Evolutionary conservation across 2,888 invertebrate species (phyloP), one percentile per base, ranked within the genome.

Genomic region (Dermolepida albohirtum): DNA sequence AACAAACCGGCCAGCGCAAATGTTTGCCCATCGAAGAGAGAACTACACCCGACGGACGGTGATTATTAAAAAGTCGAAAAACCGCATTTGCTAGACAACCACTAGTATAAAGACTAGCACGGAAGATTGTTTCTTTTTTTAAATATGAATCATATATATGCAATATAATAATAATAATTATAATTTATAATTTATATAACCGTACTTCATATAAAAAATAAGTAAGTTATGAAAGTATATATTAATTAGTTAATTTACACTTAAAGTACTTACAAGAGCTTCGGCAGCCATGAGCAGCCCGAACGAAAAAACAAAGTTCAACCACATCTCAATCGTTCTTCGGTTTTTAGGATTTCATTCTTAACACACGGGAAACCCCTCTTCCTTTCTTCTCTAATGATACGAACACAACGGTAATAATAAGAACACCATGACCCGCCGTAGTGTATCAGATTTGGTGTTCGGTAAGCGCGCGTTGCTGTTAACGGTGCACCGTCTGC

Each of bases 401-500:
- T 14, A 51, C 52, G 27, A 14, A 10, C 43, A 64, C 51, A 39
- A 29, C 22, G 40, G 17, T 39, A 62, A 62, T 34, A 34, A 34
- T 51, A 62, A 14, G 39, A 57, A 39, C 67, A 57, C 44, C 55
- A 68, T 64, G 44, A 68, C 68, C 57, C 34, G 14, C n/a, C 11
- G 57, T 57, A 27, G 40, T 41, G 2, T 50, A 5, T n/a, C 16
- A 22, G 52, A 65, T 22, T 49, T 12, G 44, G 54, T 54, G 39
- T 39, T 40, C 59, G 47, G 14, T 39, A 16, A 49, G 59, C 59
- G 59, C 59, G 59, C 59, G 41, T n/a, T 27, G 65, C 29, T 55
- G 55, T 59, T 59, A 39, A 49, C 59, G 16, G 51, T 70, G 68
- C 72, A 69, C 71, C 68, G 72, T 74, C 74, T 72, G 72, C 71